Evolutionary conservation across 2,113 vertebrate genomes (phyloP).

Genomic region (Hemichromis elongatus): DNA sequence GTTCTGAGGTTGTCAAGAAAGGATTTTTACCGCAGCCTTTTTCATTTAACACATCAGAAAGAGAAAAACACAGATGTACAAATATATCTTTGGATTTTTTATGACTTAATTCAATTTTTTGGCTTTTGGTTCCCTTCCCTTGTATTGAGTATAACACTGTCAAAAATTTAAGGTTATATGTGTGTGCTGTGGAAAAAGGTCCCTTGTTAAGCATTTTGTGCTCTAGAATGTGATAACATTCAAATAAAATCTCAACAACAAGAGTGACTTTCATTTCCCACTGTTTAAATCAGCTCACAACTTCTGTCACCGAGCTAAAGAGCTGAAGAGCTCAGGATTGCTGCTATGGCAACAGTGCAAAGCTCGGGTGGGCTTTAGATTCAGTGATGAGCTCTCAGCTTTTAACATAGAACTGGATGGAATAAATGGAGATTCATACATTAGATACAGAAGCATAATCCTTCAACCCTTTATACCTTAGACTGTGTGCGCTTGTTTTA

Average conservation of each 20-base stretch:
- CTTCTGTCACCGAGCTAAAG: conserved; percentile 1
- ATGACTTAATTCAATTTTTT: neutral
- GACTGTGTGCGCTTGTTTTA: neutral
- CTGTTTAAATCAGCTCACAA: neutral
- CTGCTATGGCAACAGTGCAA: conserved; percentile 41
- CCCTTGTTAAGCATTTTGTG: neutral
- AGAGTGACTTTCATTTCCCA: neutral
- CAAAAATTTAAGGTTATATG: neutral
- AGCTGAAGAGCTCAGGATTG: conserved; percentile 9
- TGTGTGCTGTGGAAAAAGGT: neutral
- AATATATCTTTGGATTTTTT: neutral
- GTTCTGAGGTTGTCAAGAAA: neutral
- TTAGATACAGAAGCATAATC: neutral
- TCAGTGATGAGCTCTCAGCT: neutral
- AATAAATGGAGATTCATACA: conserved; percentile 6
- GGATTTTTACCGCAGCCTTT: neutral
- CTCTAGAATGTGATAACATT: neutral
- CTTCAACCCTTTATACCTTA: neutral
- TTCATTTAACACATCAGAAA: neutral
- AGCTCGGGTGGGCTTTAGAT: neutral
- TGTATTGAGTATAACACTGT: fast-evolving
- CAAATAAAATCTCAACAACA: neutral
- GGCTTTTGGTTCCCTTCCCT: neutral
- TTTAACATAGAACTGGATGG: neutral
- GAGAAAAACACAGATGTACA: neutral